A percentile compares a stretch with the other conserved stretches of the same genome.
phyloP scores from a whole-genome alignment of 2,888 invertebrate species.

The Drosophila mercatorum region DNA sequence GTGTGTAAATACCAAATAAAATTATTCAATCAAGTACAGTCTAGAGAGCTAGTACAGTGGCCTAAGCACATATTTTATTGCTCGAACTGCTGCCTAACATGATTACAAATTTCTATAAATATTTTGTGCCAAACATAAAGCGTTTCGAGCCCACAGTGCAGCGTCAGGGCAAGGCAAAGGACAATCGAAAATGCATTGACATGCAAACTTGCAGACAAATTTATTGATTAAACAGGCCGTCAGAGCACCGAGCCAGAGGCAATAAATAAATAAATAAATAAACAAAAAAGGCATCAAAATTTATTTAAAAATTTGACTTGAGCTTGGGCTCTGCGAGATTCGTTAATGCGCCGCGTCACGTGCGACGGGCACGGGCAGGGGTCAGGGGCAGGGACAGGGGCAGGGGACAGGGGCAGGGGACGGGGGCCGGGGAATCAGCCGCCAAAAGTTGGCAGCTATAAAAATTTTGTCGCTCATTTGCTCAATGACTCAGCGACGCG shows the following conservation, averaged over 20 bases:
- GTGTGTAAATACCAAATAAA: not conserved
- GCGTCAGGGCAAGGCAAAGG: conserved; percentile 10
- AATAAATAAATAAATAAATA: conserved; percentile 29
- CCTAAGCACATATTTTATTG: not conserved
- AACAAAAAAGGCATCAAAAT: conserved; percentile 2
- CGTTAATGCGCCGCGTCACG: conserved; percentile 42
- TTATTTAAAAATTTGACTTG: conserved; percentile 31
- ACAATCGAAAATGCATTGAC: conserved; percentile 63
- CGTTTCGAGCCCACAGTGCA: not conserved
- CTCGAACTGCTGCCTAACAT: not conserved
- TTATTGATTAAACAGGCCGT: conserved; percentile 73
- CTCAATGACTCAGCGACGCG: conserved; percentile 18
- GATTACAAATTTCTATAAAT: not conserved
- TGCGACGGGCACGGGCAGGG: conserved; percentile 17
- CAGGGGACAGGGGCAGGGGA: too few relatives aligned
- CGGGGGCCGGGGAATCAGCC: not conserved
- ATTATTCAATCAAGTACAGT: not conserved
- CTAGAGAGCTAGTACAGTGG: not conserved
- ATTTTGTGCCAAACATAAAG: too few relatives aligned
- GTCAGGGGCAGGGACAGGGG: too few relatives aligned
- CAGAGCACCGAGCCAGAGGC: conserved; percentile 14
- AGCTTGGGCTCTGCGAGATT: conserved; percentile 5
- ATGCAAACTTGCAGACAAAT: conserved; percentile 64
- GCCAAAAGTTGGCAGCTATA: conserved; percentile 31
- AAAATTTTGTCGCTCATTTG: conserved; percentile 29